These are phyloP conservation scores for Acyrthosiphon pisum DNA, from an alignment of 1,140 invertebrate genomes.

Conservation along the genomic window DNA sequence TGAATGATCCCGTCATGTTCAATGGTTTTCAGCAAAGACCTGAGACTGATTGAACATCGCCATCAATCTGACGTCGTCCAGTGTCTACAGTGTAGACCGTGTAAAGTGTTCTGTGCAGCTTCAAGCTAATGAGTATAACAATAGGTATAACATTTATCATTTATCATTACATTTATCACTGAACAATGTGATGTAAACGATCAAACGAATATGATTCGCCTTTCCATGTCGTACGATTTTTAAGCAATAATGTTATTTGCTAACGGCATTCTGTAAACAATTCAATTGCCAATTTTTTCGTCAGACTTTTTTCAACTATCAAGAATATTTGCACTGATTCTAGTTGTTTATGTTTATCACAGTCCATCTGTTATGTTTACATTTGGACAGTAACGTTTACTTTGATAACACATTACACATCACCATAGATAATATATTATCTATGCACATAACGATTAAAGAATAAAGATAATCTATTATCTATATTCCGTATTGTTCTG, in stretches of 20 bases:
- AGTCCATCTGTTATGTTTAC: not conserved
- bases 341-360: not conserved
- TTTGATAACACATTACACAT: too few species aligned
- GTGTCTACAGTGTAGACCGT: not conserved
- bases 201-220: not conserved
- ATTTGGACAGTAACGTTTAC: too few species aligned
- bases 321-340: not conserved
- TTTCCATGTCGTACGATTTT: not conserved
- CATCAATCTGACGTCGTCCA: not conserved
- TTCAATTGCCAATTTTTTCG: not conserved
- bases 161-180: not conserved
- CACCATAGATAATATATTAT: too few species aligned
- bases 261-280: not conserved
- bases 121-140: not conserved
- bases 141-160: not conserved
- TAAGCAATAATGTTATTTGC: not conserved
- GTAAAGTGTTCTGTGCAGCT: not conserved
- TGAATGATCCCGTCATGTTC: not conserved
- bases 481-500: too few species aligned
- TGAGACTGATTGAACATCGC: not conserved
- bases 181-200: not conserved
- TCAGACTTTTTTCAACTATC: not conserved
- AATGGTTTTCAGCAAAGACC: not conserved
- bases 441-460: too few species aligned
- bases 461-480: too few species aligned